Evolutionary conservation across 2,113 vertebrate species (phyloP), one percentile per base, ranked within the genome.

Genomic region (Ammodytes dubius): DNA sequence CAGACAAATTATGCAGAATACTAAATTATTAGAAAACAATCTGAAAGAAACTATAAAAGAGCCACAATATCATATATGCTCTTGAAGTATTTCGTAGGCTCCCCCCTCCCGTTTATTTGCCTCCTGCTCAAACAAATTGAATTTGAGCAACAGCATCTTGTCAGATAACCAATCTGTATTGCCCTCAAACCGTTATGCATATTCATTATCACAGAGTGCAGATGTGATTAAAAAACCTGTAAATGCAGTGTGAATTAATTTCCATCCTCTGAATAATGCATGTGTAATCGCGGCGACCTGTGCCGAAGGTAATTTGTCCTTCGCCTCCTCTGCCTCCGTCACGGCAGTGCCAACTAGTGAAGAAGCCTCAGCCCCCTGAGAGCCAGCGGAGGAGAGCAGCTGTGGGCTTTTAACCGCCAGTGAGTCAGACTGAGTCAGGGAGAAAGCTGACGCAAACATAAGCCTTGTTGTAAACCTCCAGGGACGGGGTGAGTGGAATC

Each of bases 181-280:
- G 81, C 87, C 90, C 81, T 89, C 70, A 4, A 83, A 74, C 86
- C 73, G 76, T 79, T 78, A 89, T 92, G 90, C 93, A 95, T 94
- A 94, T 94, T 93, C 89, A 93, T 93, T 79, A 90, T 85, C 81
- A 68, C 79, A 52, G 81, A 92, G 89, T 87, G 85, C 85, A 90
- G 88, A 93, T 92, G 92, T 92, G 93, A 95, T 94, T 94, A 94
- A 93, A 27, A 94, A 91, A 69, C 82, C 90, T 89, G 88, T 91
- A 93, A 95, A 94, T 92, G 92, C 79, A 73, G 86, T 57, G 73
- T 73, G 70, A 91, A 91, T 93, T 93, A 54, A 94, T 95, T 92
- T 93, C 82, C 82, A 89, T 79, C 1, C 69, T 63, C 92, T 95
- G 89, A 94, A 94, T 93, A 93, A 94, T 94, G 86, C 82, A 94